Evolutionary conservation across 2,797 vertebrate species (phyloP).

Genomic region (Lepus oiostolus): DNA sequence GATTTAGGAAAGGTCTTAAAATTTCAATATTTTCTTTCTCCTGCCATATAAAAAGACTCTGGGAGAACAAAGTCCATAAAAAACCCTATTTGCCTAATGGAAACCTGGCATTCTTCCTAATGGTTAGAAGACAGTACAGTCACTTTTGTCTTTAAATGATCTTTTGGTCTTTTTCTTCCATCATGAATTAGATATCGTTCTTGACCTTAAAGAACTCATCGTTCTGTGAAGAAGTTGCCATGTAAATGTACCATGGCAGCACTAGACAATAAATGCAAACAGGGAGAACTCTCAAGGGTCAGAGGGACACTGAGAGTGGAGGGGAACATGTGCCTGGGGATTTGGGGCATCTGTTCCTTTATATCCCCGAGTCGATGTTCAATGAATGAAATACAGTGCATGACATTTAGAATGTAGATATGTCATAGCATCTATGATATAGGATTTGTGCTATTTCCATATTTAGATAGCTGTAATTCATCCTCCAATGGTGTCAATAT

Average conservation of each 20-base stretch:
- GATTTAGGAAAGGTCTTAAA: neutral
- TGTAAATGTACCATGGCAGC: neutral
- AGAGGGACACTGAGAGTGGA: neutral
- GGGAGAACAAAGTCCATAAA: neutral
- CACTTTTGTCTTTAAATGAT: constrained; percentile 48
- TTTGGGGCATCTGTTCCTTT: neutral
- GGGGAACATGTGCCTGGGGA: neutral
- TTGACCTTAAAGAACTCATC: constrained; percentile 2
- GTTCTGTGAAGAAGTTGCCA: constrained; percentile 22
- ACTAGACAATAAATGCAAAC: neutral
- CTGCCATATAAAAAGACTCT: neutral
- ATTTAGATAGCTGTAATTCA: constrained; percentile 34
- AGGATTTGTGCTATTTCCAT: neutral
- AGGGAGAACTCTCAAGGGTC: neutral
- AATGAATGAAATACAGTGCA: neutral
- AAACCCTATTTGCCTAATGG: neutral
- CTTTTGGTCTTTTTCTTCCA: neutral
- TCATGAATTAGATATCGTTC: constrained; percentile 22
- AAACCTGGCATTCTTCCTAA: neutral
- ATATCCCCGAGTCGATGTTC: neutral
- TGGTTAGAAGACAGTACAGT: neutral
- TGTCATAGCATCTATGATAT: neutral
- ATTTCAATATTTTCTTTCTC: neutral
- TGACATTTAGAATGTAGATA: constrained; percentile 14
- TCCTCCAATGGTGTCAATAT: neutral